Evolutionary conservation across 2,888 invertebrate species (phyloP).

Genomic region (Monoplex corrugatus): DNA sequence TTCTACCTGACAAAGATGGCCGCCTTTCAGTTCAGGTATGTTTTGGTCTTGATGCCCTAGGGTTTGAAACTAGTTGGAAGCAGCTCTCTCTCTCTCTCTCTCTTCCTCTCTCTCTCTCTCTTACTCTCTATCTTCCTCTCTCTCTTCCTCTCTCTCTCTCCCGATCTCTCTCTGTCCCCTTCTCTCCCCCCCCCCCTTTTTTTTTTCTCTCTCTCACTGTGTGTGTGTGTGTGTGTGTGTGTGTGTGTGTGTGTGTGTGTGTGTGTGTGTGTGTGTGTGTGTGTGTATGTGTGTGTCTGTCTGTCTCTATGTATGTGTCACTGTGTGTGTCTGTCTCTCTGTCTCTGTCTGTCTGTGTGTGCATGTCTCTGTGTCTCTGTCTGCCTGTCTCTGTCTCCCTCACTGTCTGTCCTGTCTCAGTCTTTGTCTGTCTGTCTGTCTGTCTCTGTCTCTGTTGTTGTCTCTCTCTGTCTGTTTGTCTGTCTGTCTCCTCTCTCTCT

Average conservation of each 20-base stretch:
- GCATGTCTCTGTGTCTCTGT: not conserved
- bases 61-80: no score
- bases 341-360: not conserved
- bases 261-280: no score
- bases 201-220: not conserved
- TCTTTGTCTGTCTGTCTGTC: no score
- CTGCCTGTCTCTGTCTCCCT: not conserved
- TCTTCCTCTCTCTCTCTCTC: not conserved
- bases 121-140: not conserved
- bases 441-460: no score
- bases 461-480: no score
- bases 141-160: not conserved
- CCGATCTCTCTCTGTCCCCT: not conserved
- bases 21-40: slow-evolving; percentile 77
- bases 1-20: slow-evolving; percentile 77
- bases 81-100: not conserved
- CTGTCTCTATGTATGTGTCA: no score
- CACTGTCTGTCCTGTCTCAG: no score
- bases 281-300: no score
- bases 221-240: no score
- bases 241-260: no score
- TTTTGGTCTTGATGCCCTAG: not conserved
- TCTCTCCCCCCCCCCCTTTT: not conserved
- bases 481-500: no score
- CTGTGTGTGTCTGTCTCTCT: no score